Base-by-base conservation (phyloP, 2,888 invertebrate genomes). In the Pinctada fucata region DNA sequence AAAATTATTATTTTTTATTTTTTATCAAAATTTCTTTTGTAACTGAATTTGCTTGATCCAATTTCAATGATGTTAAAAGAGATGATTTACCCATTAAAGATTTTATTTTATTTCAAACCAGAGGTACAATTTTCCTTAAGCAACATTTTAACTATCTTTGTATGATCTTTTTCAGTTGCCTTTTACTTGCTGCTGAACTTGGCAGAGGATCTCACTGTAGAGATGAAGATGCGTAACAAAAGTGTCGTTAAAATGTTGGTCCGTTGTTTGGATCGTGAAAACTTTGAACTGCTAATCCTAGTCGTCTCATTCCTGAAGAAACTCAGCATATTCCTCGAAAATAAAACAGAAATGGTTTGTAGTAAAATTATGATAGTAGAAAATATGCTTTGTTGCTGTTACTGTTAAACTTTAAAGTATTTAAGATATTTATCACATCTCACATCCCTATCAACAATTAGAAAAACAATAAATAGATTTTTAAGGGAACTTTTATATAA, bases 151-250 rank as follows among this genome's bases (percentile, higher is more conserved):
- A 31, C 31, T 31, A 31, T 31, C 31, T 31, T 31, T 31, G 31
- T 31, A 31, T 31, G 31, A 31, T 31, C 31, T 31, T 10, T 83
- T 86, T 67, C 91, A 95, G 98, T 97, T 69, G 96, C 97, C 2
- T 97, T 97, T 92, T 97, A 98, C 93, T 94, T 99, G 91, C 94
- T 99, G 76, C 93, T 99, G 72, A 99, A 99, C 92, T 96, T 99
- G 92, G 97, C 99, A 3, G 98, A 98, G 93, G 99, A 98, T 94
- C 95, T 97, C 6, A 96, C 96, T 92, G 96, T 99, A 2, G 99
- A 99, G 93, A 96, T 97, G 93, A 99, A 99, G 94, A 99, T 99
- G 97, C 95, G 97, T 50, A 97, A 97, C 89, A 96, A 98, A 92
- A 97, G 96, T 89, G 95, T 99, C 84, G 96, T 97, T 3, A 96